These are phyloP conservation scores for Nothocercus julius DNA, from an alignment of 2,113 vertebrate genomes.

Conservation along the genomic window DNA sequence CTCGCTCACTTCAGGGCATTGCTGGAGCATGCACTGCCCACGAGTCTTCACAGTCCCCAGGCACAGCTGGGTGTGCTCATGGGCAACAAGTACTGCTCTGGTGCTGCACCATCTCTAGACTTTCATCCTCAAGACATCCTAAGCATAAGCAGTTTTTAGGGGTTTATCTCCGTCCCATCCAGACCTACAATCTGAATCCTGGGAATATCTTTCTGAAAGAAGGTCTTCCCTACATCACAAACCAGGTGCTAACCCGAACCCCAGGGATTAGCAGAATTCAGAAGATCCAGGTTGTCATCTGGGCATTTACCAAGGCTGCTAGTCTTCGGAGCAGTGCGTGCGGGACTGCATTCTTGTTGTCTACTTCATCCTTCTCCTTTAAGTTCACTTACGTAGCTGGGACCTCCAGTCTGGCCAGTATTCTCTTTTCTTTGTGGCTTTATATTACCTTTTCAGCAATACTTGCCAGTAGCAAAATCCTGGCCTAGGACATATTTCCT, in stretches of 20 bases:
- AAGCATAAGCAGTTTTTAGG: not conserved
- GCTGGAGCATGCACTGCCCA: not conserved
- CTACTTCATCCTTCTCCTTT: not conserved
- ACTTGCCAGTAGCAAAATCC: not conserved
- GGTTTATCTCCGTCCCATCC: not conserved
- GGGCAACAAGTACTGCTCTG: not conserved
- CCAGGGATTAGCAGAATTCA: not conserved
- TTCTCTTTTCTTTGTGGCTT: not conserved
- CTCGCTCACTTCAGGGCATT: not conserved
- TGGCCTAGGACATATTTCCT: not conserved
- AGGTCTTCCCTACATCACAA: not conserved
- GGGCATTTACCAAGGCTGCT: not conserved
- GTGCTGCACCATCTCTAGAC: not conserved
- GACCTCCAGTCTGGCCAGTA: too few relatives aligned
- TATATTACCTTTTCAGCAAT: not conserved
- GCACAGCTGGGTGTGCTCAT: not conserved
- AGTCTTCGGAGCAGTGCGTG: not conserved
- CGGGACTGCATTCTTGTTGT: not conserved
- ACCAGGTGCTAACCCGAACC: not conserved
- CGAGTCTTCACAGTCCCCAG: not conserved
- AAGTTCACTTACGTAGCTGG: not conserved
- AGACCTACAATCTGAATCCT: not conserved
- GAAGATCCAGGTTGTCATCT: fast-evolving
- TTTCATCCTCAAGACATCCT: not conserved
- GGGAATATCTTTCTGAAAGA: not conserved